phyloP scores from a whole-genome alignment of 2,113 vertebrate genomes.

The Polypterus senegalus region DNA sequence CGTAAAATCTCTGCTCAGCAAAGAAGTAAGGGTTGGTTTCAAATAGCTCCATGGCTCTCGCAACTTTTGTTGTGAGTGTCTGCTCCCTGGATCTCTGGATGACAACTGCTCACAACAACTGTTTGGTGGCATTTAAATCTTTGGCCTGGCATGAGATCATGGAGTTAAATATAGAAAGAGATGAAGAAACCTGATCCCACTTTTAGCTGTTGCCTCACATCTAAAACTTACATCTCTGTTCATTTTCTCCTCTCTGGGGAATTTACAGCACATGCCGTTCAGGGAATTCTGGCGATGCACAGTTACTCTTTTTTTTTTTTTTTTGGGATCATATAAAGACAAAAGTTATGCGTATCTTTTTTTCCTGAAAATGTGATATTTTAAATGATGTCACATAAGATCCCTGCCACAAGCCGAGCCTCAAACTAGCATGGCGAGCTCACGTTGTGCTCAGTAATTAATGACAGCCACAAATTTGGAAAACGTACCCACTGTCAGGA shows the following conservation, averaged over 20 bases:
- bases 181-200: constrained; percentile 82
- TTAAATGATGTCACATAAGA: too few relatives aligned
- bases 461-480: too few relatives aligned
- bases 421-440: too few relatives aligned
- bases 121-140: constrained; percentile 97
- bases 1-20: constrained; percentile 88
- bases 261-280: constrained; percentile 36
- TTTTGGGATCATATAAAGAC: too few relatives aligned
- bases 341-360: too few relatives aligned
- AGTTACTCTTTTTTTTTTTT: too few relatives aligned
- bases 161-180: constrained; percentile 97
- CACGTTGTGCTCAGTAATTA: too few relatives aligned
- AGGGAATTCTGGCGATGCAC: constrained; percentile 5
- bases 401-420: too few relatives aligned
- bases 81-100: constrained; percentile 55
- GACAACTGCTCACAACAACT: constrained; percentile 71
- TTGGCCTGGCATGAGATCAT: constrained; percentile 89
- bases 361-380: too few relatives aligned
- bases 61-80: constrained; percentile 31
- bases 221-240: constrained; percentile 86
- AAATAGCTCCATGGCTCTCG: constrained; percentile 81
- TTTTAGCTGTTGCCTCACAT: constrained; percentile 98
- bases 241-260: constrained; percentile 52
- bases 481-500: too few relatives aligned
- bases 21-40: constrained; percentile 95